phyloP scores from a whole-genome alignment of 2,888 invertebrate genomes.

The Tetramorium bicarinatum region DNA sequence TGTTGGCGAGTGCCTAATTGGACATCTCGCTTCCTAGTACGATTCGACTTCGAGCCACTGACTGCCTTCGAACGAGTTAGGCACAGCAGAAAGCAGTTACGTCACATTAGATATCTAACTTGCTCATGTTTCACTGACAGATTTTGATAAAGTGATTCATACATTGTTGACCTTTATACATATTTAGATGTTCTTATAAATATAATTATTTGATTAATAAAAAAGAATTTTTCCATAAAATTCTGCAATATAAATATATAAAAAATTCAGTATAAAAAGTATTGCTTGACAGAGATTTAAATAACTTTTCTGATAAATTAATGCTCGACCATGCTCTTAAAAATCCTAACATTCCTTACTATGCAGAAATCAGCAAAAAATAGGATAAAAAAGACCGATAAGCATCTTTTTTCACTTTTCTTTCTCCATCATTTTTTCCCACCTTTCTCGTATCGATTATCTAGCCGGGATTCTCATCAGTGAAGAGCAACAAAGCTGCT shows the following conservation, averaged over 20 bases:
- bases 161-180: neutral
- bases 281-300: neutral
- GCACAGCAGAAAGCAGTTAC: neutral
- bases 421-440: neutral
- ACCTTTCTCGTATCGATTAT: neutral
- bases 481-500: slow-evolving; percentile 30
- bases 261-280: neutral
- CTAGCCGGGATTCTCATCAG: neutral
- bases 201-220: neutral
- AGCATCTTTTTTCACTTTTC: neutral
- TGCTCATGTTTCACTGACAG: neutral
- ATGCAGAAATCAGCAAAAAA: neutral
- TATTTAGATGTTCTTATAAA: neutral
- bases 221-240: neutral
- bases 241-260: neutral
- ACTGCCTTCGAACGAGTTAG: slow-evolving; percentile 44
- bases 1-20: slow-evolving; percentile 75
- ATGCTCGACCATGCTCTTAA: neutral
- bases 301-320: neutral
- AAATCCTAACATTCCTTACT: neutral
- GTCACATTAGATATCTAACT: neutral
- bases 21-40: slow-evolving; percentile 75
- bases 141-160: slow-evolving; percentile 2
- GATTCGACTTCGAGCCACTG: slow-evolving; percentile 59
- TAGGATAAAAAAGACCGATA: neutral